Evolutionary conservation across 2,888 invertebrate species (phyloP).

Genomic region (Tachina grossa): DNA sequence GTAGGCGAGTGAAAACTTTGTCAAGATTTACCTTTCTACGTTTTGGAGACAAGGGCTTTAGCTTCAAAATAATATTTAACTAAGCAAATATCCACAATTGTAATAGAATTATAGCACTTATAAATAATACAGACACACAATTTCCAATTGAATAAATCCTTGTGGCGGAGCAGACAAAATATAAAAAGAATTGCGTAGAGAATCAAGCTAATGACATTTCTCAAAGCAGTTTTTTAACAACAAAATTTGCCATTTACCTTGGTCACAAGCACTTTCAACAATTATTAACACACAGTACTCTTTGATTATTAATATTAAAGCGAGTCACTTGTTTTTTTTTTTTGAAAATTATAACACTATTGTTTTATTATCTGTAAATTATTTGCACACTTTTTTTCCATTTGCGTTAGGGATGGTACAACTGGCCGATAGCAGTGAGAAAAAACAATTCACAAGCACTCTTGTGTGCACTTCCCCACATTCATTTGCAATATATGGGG

Average conservation of each 20-base stretch:
- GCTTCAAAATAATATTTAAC: constrained; percentile 17
- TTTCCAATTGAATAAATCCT: constrained; percentile 46
- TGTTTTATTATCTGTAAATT: constrained; percentile 52
- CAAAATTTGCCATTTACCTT: constrained; percentile 26
- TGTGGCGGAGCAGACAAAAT: not conserved
- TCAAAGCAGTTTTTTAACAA: not conserved
- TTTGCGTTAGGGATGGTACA: constrained; percentile 52
- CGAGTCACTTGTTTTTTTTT: constrained; percentile 1
- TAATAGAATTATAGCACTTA: constrained; percentile 16
- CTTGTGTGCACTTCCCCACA: not conserved
- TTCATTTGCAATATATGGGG: not conserved
- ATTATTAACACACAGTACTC: not conserved
- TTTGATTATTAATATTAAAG: not conserved
- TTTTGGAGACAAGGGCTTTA: not conserved
- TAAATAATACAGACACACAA: constrained; percentile 28
- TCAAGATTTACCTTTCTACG: no score
- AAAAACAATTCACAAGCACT: not conserved
- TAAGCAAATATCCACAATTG: constrained; percentile 1
- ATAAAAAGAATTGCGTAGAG: not conserved
- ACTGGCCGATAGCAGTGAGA: constrained; percentile 53
- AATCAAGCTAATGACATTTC: not conserved
- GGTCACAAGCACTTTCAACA: not conserved
- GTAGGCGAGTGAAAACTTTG: no score
- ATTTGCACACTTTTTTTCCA: constrained; percentile 47
- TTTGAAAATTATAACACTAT: constrained; percentile 4